Evolutionary conservation across 2,113 vertebrate genomes (phyloP), one percentile per base, ranked within the genome.

Genomic region (Pteruthius melanotis): DNA sequence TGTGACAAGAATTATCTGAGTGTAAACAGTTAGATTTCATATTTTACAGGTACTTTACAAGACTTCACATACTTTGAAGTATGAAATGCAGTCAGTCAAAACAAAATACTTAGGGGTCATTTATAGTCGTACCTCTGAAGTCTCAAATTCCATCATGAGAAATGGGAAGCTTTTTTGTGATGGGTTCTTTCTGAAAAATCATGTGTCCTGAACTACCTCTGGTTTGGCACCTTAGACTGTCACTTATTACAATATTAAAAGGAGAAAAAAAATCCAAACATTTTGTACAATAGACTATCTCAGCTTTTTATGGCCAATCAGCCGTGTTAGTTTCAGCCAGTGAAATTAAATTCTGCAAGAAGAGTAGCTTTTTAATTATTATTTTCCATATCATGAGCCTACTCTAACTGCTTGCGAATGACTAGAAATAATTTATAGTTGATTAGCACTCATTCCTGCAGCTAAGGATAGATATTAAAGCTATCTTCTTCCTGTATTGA

Each of bases 391-490:
- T 84, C 86, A 95, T 84, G 20, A 87, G 47, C 65, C 68, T 64
- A 71, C 15, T 57, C 16, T 64, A 92, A 87, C 83, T 44, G 59
- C 90, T 50, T 85, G 87, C 49, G 89, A 95, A 78, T 90, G 40
- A 85, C 63, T 89, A 87, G 78, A 96, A 88, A 35, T 96, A 93
- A 94, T 90, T 82, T 89, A 63, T 85, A 79, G 64, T 30, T 90
- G 56, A 94, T 91, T 64, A 94, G 19, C 26, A 65, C 74, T 95
- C 72, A 70, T 95, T 75, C 22, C 59, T 89, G 77, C 26, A 60
- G 33, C 35, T 61, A 78, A 75, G 40, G 45, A 60, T 13, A 56
- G 31, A 91, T 75, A 72, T 84, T 83, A 90, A 74, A 96, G 70
- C 79, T 94, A 15, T 89, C 82, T 87, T 79, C 35, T 91, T 89